Conservation (phyloP, 2,113 vertebrate genomes). For the Deroptyus accipitrinus region DNA sequence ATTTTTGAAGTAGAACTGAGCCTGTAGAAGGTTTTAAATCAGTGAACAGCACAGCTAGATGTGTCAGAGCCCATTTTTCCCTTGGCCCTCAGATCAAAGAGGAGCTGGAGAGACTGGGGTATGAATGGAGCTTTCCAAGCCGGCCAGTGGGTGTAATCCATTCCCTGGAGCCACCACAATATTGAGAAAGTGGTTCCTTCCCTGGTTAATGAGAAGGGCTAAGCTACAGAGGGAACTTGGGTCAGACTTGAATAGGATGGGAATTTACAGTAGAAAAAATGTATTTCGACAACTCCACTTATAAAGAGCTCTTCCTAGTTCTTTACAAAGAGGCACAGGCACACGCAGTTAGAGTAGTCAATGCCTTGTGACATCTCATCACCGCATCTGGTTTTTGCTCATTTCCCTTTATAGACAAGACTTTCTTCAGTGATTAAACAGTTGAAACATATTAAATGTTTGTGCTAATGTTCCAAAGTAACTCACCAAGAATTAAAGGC, state of each 20-base stretch:
- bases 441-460: background rate
- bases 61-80: conserved; percentile 56
- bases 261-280: background rate
- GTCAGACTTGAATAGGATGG: background rate
- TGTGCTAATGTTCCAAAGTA: background rate
- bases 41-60: background rate
- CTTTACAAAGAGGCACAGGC: background rate
- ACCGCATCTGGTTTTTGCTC: background rate
- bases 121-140: conserved; percentile 36
- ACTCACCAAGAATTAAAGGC: background rate
- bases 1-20: conserved; percentile 40
- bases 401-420: background rate
- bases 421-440: background rate
- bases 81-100: conserved; percentile 51
- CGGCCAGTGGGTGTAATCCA: background rate
- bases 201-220: conserved; percentile 14
- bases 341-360: background rate
- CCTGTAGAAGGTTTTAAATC: background rate
- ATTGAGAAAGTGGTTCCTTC: background rate
- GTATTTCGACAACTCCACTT: background rate
- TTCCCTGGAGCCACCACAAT: background rate
- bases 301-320: background rate
- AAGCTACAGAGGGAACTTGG: background rate
- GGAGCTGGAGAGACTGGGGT: background rate
- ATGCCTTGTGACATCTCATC: background rate